Evolutionary conservation across 2,113 vertebrate genomes (phyloP).

Genomic region (Mastomys coucha): DNA sequence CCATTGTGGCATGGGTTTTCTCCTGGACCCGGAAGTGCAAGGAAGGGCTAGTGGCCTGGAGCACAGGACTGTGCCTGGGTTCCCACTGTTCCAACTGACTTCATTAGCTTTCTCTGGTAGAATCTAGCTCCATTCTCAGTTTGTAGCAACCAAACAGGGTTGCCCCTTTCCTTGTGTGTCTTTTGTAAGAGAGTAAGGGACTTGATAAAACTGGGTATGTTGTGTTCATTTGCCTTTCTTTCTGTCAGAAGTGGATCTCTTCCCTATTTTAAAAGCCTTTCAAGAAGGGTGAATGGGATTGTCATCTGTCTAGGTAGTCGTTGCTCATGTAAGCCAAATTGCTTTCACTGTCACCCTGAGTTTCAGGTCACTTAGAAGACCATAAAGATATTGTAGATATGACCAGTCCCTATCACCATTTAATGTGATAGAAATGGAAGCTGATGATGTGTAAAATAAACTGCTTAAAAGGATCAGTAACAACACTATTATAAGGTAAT

Average conservation of each 20-base stretch:
- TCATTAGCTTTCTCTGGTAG: not conserved
- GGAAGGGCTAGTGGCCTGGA: not conserved
- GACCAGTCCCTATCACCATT: not conserved
- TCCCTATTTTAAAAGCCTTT: not conserved
- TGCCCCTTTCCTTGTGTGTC: too few species aligned
- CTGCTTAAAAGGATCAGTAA: not conserved
- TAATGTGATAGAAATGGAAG: not conserved
- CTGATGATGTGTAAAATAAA: not conserved
- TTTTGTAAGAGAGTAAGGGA: not conserved
- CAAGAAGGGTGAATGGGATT: not conserved
- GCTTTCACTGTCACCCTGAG: not conserved
- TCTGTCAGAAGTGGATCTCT: not conserved
- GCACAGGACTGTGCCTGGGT: not conserved
- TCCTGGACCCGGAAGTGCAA: not conserved
- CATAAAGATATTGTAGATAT: not conserved
- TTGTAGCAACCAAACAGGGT: not conserved
- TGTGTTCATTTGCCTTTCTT: not conserved
- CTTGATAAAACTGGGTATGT: not conserved
- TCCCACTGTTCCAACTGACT: not conserved
- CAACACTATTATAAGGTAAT: not conserved
- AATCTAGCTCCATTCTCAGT: not conserved
- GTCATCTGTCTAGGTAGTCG: not conserved
- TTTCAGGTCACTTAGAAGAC: not conserved
- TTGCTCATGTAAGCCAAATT: not conserved
- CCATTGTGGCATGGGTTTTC: not conserved